Conservation (phyloP, 2,888 invertebrate species). For the Mantis religiosa region DNA sequence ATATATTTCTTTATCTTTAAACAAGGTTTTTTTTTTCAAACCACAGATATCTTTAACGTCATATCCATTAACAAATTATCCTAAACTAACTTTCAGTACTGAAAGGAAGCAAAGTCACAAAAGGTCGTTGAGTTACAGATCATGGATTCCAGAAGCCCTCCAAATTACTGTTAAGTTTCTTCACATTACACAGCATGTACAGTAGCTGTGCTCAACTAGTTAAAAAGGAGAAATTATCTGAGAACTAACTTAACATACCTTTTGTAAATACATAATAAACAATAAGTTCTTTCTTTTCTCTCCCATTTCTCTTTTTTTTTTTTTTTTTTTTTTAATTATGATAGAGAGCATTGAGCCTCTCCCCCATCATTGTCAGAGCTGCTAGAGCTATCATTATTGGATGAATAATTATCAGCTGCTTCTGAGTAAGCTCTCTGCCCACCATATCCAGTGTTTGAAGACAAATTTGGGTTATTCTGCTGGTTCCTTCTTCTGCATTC, state of each 20-base stretch:
- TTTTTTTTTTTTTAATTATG: background rate
- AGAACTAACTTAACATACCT: background rate
- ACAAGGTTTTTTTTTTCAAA: background rate
- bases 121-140: background rate
- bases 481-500: constrained; percentile 38
- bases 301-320: background rate
- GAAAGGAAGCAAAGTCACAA: background rate
- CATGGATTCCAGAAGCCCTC: background rate
- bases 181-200: background rate
- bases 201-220: background rate
- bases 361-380: constrained; percentile 20
- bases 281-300: background rate
- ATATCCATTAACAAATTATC: background rate
- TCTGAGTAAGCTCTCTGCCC: background rate
- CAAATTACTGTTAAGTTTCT: background rate
- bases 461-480: background rate
- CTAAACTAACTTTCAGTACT: constrained; percentile 9
- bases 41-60: background rate
- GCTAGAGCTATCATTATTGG: constrained; percentile 5
- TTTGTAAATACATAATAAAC: background rate
- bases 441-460: background rate
- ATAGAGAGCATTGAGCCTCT: constrained; percentile 19
- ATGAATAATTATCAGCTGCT: background rate
- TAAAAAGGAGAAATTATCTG: background rate
- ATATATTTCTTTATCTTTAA: no score